Evolutionary conservation across 2,888 invertebrate genomes (phyloP), one percentile per base, ranked within the genome.

Genomic region (Plebejus argus): DNA sequence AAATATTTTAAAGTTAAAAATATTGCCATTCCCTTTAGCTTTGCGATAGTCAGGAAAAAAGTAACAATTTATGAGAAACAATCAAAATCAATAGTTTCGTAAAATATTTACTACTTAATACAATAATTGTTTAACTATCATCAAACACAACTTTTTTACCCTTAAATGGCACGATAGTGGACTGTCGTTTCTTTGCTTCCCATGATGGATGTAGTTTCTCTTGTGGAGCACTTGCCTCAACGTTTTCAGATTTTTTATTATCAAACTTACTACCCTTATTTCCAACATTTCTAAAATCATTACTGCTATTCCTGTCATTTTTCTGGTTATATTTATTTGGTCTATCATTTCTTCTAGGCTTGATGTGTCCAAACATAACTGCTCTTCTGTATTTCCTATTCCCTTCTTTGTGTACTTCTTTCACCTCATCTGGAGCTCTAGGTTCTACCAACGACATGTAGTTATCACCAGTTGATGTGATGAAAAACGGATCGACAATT

Each of bases 201-300:
- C 95, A 95, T 28, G 95, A 95, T 3, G 94, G 95, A 87, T 95
- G 95, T 76, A 94, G 83, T 86, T 94, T 94, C 80, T 93, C 94
- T 77, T 86, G 79, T 76, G 85, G 85, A 74, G 80, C 81, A 8
- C 76, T 79, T 72, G 79, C 81, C 39, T 78, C 77, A 78, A 70
- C 78, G 45, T 76, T 79, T 23, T 78, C 45, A 78, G 77, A 80
- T 61, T 78, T 61, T 33, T 76, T 81, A 39, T 78, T 77, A 78
- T 81, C 76, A 78, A 79, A 77, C 70, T 78, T 79, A 61, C 80
- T 79, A 80, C 82, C 71, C 75, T 79, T 79, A 76, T 78, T 79
- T 80, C 83, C 61, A 74, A 58, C 76, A 81, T 45, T 80, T 81
- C 71, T 78, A 76, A 81, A 83, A 77, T 80, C 78, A 77, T 79